A percentile compares a stretch with the other conserved stretches of the same genome.
phyloP scores from a whole-genome alignment of 2,888 invertebrate species.

The Hydriomena furcata region DNA sequence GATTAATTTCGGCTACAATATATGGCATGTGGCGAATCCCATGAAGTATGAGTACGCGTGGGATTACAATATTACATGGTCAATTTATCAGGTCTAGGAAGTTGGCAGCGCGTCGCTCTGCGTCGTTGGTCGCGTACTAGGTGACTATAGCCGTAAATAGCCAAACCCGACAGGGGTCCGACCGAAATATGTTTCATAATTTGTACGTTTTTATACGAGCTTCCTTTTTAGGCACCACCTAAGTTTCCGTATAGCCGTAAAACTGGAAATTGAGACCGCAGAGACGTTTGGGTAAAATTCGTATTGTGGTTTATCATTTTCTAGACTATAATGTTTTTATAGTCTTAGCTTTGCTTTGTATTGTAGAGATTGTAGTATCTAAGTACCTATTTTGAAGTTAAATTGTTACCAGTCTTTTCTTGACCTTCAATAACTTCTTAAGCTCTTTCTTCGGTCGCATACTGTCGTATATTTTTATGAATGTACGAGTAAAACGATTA shows the following conservation, averaged over 20 bases:
- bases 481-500: too few species aligned
- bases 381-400: not conserved
- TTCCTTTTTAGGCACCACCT: constrained; percentile 21
- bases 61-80: constrained; percentile 30
- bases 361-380: not conserved
- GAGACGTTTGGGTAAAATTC: constrained; percentile 16
- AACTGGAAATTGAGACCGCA: constrained; percentile 27
- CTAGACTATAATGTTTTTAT: constrained; percentile 13
- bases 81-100: constrained; percentile 37
- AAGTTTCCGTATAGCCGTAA: constrained; percentile 24
- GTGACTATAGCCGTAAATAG: constrained; percentile 27
- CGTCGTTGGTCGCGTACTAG: constrained; percentile 24
- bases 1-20: constrained; percentile 24
- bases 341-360: not conserved
- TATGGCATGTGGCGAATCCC: constrained; percentile 18
- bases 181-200: constrained; percentile 29
- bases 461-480: too few species aligned
- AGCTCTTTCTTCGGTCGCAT: not conserved
- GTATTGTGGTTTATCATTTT: constrained; percentile 12
- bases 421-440: not conserved
- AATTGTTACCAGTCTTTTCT: not conserved
- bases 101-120: constrained; percentile 35
- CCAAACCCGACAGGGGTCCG: constrained; percentile 28
- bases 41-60: constrained; percentile 28
- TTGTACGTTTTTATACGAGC: constrained; percentile 25